Evolutionary conservation across 2,797 vertebrate genomes (phyloP).

Genomic region (Hozukius guyotensis): DNA sequence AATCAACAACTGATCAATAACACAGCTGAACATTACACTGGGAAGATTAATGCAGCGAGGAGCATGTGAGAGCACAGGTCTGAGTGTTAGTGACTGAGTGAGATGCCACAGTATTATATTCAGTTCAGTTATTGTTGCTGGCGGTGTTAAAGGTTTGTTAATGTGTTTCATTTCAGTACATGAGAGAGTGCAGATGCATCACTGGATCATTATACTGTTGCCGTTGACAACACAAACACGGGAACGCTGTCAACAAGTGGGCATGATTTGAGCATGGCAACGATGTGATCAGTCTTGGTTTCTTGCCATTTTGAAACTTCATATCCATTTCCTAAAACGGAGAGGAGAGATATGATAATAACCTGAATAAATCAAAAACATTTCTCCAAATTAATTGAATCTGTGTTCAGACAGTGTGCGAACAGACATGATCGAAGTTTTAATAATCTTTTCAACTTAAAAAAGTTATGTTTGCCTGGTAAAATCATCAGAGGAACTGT

Average conservation of each 20-base stretch:
- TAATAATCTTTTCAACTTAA: background rate
- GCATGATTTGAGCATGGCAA: constrained; percentile 2
- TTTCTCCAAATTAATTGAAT: background rate
- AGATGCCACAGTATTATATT: background rate
- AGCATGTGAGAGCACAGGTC: background rate
- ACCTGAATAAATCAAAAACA: background rate
- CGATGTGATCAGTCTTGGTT: background rate
- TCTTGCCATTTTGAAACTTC: constrained; percentile 10
- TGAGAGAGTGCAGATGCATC: background rate
- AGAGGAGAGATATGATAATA: background rate
- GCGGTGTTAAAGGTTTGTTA: background rate
- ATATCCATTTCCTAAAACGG: background rate
- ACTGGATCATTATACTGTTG: constrained; percentile 12
- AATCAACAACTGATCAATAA: constrained; percentile 43
- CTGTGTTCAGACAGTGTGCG: background rate
- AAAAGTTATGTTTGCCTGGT: background rate
- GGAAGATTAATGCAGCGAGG: constrained; percentile 1
- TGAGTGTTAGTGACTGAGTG: background rate
- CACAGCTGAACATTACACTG: constrained; percentile 2
- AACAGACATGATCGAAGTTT: background rate
- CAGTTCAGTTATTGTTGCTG: background rate
- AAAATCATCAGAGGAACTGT: background rate
- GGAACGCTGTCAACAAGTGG: constrained; percentile 5
- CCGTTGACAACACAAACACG: constrained; percentile 10
- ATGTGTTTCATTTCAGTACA: background rate